Evolutionary conservation across 1,140 invertebrate genomes (phyloP), one percentile per base, ranked within the genome.

Genomic region (Nixonia krombeini): DNA sequence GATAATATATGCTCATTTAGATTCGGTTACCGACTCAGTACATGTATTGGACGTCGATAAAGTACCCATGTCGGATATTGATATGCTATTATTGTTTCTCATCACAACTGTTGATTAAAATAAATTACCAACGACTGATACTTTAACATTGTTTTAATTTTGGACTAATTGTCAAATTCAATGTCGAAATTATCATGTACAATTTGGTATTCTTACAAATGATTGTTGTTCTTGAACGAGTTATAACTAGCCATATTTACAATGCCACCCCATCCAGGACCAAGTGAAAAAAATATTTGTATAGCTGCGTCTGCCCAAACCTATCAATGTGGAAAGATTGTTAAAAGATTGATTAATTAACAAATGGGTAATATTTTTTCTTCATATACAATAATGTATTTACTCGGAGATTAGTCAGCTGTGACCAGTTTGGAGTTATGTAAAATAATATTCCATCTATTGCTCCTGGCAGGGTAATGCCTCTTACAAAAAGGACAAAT

Each of bases 221-320:
- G 90, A 77, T 93, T 94, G 74, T 96, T 93, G 68, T 96, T 96
- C 69, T 92, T 88, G 73, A 96, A 96, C 47, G 88, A 88, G 79
- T 97, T 97, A 73, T 95, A 96, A 78, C 94, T 96, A 8, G 95
- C 93, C 85, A 96, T 93, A 26, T 93, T 92, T 4, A 96, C 87
- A 70, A 96, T 91, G 15, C 94, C 94, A 44, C 96, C 96, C 88
- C 96, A 97, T 2, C 95, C 95, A 7, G 94, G 93, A 0, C 95
- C 96, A 0, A 96, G 90, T 0, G 94, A 96, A 76, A 94, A 97
- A 79, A 97, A 96, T 62, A 97, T 93, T 83, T 95, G 93, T 4
- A 95, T 90, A 0, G 95, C 95, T 4, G 95, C 95, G 82, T 96
- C 95, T 21, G 93, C 91, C 96, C 96, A 97, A 13, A 96, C 94